These are phyloP conservation scores for Virgularia gustaviana DNA, from an alignment of 92 coral and sea anemone genomes.

Conservation along the genomic window DNA sequence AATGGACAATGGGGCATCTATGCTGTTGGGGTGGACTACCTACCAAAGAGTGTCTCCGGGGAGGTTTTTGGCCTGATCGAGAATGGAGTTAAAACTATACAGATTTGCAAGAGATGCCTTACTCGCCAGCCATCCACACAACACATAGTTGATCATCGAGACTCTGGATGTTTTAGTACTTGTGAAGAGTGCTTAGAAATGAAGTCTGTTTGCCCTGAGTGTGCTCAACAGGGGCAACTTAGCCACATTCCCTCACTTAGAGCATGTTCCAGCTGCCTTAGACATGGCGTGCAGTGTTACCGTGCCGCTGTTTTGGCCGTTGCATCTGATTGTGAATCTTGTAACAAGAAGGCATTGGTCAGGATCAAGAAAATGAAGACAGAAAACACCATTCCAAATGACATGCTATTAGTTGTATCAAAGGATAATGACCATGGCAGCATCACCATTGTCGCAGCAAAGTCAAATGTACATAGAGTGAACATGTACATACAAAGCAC, in stretches of 20 bases:
- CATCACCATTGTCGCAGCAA: not conserved
- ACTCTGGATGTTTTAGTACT: constrained; percentile 25
- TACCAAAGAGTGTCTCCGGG: constrained; percentile 33
- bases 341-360: constrained; percentile 35
- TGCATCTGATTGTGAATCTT: constrained; percentile 42
- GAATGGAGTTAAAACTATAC: constrained; percentile 43
- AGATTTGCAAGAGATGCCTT: constrained; percentile 36
- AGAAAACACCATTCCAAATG: constrained; percentile 26
- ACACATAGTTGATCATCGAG: constrained; percentile 5
- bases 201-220: constrained; percentile 29
- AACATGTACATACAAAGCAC: constrained; percentile 27
- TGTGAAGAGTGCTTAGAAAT: constrained; percentile 35
- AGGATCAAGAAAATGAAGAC: constrained; percentile 17
- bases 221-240: constrained; percentile 24
- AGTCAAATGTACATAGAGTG: not conserved
- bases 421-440: not conserved
- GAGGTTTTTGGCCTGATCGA: constrained; percentile 23
- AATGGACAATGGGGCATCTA: constrained; percentile 53
- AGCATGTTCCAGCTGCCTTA: constrained; percentile 40
- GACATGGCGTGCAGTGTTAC: constrained; percentile 26
- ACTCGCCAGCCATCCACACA: not conserved
- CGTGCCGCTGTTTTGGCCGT: constrained; percentile 36
- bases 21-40: constrained; percentile 51
- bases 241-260: constrained; percentile 37
- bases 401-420: constrained; percentile 6